Percentiles rank a stretch among this genome's conserved stretches.
These are phyloP conservation scores for Paramacrobiotus metropolitanus DNA, from an alignment of 1,140 invertebrate species.

Conservation along the genomic window DNA sequence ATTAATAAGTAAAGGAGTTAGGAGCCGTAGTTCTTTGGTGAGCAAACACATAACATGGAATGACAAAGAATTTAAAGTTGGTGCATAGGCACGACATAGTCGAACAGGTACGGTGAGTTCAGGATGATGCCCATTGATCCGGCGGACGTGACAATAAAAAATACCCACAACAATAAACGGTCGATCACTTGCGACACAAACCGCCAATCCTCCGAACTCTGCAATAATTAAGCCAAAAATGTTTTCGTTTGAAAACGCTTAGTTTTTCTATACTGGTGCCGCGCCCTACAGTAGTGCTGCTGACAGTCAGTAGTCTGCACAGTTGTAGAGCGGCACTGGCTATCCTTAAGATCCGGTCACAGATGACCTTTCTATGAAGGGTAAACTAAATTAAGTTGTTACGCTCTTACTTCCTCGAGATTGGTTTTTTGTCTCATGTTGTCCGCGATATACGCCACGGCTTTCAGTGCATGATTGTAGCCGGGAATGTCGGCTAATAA, in stretches of 20 bases:
- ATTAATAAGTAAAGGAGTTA: too few relatives aligned
- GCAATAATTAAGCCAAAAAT: neutral
- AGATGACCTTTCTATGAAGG: too few relatives aligned
- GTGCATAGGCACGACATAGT: too few relatives aligned
- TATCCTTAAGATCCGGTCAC: too few relatives aligned
- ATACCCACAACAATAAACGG: conserved; percentile 81
- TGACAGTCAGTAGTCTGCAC: too few relatives aligned
- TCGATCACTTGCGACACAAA: conserved; percentile 99
- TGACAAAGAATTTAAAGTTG: too few relatives aligned
- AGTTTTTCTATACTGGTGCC: too few relatives aligned
- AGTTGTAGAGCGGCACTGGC: too few relatives aligned
- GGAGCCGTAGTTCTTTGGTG: too few relatives aligned
- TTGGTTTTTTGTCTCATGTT: conserved; percentile 1
- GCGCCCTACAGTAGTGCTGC: too few relatives aligned
- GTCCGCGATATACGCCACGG: neutral
- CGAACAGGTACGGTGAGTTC: conserved; percentile 96
- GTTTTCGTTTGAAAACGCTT: too few relatives aligned
- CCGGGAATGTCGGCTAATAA: neutral
- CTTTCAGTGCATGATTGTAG: neutral
- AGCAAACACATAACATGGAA: too few relatives aligned
- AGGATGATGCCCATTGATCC: conserved; percentile 88
- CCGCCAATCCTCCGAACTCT: conserved; percentile 94
- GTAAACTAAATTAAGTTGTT: neutral
- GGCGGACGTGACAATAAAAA: conserved; percentile 72
- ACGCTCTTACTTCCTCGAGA: neutral